Base-by-base conservation (phyloP, 1,140 invertebrate species). In the Formica selysi region DNA sequence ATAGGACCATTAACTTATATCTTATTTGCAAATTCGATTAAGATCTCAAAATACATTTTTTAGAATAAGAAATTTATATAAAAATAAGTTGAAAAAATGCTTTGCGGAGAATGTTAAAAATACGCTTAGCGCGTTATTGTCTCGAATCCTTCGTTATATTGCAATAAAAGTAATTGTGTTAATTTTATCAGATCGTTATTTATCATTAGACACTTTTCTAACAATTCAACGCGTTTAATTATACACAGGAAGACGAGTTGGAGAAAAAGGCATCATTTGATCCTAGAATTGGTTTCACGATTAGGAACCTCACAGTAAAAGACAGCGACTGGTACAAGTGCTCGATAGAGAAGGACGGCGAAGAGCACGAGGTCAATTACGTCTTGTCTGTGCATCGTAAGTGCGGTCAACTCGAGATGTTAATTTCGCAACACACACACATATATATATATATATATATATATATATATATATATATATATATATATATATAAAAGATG, bases 231-330 rank as follows among this genome's bases (percentile, higher is more conserved):
- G 5, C 16, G n/a, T 70, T 70, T 38, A 32, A 29, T 64, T 32
- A 32, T 32, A 32, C 32, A 3, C 36, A 92, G 91, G 29, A 61
- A 11, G 26, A 89, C 0, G 79, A 92, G 90, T 87, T 95, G 73
- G 91, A 90, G 88, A 87, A 89, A 87, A 88, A 94, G 74, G 74
- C 92, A 54, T 93, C 92, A n/a, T 97, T 95, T 92, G 95, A 96
- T 95, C 96, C 96, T 26, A 96, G 95, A 93, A 89, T 96, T 89
- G 96, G 96, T 90, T 96, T 96, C 92, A 95, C 92, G 67, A 90
- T 96, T 89, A 92, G 93, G 92, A 95, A 95, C 71, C 89, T 95
- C 64, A 91, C 92, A 74, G 73, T 96, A 6, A 93, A 90, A 68
- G 93, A 95, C 91, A 93, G 92, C 90, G 89, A 90, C 76, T 86